Base-by-base conservation (phyloP, 2,888 invertebrate species). In the Pandemis corylana region DNA sequence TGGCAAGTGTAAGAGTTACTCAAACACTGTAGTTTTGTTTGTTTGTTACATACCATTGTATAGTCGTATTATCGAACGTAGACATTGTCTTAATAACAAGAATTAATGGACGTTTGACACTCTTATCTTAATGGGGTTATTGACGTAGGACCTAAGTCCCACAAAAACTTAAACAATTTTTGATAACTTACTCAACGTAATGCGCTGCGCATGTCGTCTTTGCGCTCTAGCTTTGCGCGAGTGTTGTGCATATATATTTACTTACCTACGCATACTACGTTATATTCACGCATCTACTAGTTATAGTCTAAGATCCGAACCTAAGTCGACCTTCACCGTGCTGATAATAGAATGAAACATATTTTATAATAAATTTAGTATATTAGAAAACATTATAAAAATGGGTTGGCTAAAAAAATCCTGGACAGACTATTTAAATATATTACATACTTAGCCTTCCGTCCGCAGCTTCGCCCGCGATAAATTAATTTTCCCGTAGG, bases 51-150 rank as follows among this genome's bases (percentile, higher is more conserved):
- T 74, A 74, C 74, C 74, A 51, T 62, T 66, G 42, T 62, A 42
- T 28, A 51, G 59, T 20, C 59, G 49, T 65, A 66, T 70, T 70
- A 70, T 74, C 69, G 62, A 70, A 61, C 69, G 59, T 41, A 68
- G 68, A 64, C 69, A 74, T 68, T 44, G 68, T 66, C 49, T 66
- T 9, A 66, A 65, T 74, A 70, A 76, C 69, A 79, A 76, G 62
- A 70, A 59, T 76, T 78, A 84, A 81, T 85, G 85, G 85, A 85
- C 88, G 85, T 88, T 88, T 88, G 89, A 89, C 86, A 85, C 80
- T 83, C 83, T 90, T 91, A 91, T 91, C 91, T 75, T 78, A 80
- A 78, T 78, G 82, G 87, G 87, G 88, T 85, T 88, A 88, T 87
- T 90, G 90, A 91, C 90, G 85, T 87, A 62, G 51, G 59, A 36